phyloP scores from a whole-genome alignment of 1,140 invertebrate species.

The Eumeta japonica region DNA sequence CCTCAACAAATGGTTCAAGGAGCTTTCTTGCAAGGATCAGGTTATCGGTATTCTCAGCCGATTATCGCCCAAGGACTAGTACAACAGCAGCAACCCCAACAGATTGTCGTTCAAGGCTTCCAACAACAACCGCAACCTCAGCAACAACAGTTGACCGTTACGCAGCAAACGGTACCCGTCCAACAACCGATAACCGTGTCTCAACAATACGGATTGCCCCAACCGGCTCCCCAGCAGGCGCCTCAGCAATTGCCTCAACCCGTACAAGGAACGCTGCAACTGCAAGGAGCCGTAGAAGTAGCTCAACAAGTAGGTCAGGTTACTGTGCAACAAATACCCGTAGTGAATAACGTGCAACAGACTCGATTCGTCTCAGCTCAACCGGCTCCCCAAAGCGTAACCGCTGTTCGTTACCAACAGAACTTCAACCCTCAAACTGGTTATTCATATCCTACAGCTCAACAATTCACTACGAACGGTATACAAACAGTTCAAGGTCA shows the following conservation, averaged over 20 bases:
- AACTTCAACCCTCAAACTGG: constrained; percentile 9
- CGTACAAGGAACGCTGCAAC: background rate
- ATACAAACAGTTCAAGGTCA: background rate
- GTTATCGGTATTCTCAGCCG: too few species aligned
- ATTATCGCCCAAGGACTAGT: too few species aligned
- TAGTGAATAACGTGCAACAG: background rate
- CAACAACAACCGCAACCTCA: background rate
- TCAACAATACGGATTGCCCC: constrained; percentile 10
- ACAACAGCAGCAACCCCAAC: too few species aligned
- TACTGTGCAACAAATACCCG: too few species aligned
- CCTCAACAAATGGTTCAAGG: too few species aligned
- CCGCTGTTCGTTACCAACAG: constrained; percentile 18
- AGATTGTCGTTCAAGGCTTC: background rate
- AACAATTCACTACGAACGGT: constrained; percentile 2
- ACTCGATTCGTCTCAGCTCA: too few species aligned
- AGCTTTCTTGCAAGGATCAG: too few species aligned
- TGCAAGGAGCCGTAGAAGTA: background rate
- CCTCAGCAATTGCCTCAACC: background rate
- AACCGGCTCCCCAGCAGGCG: constrained; percentile 8
- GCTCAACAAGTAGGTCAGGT: too few species aligned
- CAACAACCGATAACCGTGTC: constrained; percentile 10
- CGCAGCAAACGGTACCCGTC: constrained; percentile 3
- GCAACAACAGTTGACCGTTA: background rate
- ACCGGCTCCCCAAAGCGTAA: constrained; percentile 2
- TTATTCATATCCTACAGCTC: constrained; percentile 8